A percentile compares a stretch with the other conserved stretches of the same genome.
phyloP scores from a whole-genome alignment of 2,888 invertebrate species.

The Leuctra nigra region DNA sequence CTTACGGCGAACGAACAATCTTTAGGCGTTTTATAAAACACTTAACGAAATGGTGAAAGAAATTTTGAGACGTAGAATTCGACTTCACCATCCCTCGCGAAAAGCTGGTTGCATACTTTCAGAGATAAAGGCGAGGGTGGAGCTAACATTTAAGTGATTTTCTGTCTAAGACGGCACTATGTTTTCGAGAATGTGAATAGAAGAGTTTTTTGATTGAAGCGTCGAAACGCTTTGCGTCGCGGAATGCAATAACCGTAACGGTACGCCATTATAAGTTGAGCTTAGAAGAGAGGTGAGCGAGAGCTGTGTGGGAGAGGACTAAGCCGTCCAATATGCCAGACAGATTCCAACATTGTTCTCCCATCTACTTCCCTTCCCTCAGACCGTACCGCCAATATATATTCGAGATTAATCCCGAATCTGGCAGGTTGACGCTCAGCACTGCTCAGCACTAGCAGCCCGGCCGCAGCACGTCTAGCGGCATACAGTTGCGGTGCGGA shows the following conservation, averaged over 20 bases:
- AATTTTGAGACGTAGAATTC: too few relatives aligned
- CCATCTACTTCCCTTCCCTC: background rate
- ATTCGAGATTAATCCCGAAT: background rate
- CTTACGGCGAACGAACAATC: background rate
- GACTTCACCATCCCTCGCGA: too few relatives aligned
- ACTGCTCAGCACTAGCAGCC: too few relatives aligned
- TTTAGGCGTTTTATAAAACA: too few relatives aligned
- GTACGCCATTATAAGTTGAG: background rate
- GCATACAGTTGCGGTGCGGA: too few relatives aligned
- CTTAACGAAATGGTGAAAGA: too few relatives aligned
- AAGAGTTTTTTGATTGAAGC: slow-evolving; percentile 4
- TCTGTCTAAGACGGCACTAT: background rate
- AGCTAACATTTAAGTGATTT: slow-evolving; percentile 5
- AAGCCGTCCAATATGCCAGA: background rate
- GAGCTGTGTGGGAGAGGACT: background rate
- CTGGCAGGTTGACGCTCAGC: too few relatives aligned
- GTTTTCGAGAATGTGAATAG: background rate
- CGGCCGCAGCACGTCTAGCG: too few relatives aligned
- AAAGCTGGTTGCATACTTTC: too few relatives aligned
- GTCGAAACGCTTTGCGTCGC: background rate
- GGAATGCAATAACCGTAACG: background rate
- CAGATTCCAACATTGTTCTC: background rate
- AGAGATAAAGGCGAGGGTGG: too few relatives aligned
- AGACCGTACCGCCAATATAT: background rate
- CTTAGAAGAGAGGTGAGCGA: background rate